Evolutionary conservation across 1,140 invertebrate genomes (phyloP).

Genomic region (Himalopsyche phryganea): DNA sequence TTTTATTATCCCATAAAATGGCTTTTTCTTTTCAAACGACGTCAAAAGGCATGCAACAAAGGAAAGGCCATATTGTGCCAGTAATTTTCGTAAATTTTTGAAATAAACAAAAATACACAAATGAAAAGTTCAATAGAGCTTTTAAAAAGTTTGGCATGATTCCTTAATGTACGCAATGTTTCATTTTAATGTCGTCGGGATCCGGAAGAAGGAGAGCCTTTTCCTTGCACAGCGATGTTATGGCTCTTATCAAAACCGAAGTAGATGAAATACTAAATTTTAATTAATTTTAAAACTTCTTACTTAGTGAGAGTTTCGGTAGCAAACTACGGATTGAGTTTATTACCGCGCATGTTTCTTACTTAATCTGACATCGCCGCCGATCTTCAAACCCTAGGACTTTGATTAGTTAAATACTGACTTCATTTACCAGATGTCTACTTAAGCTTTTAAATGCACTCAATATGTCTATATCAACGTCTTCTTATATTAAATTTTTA

Average conservation of each 20-base stretch:
- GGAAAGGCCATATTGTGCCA: too few species aligned
- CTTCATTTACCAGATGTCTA: too few species aligned
- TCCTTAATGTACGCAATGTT: conserved; percentile 4
- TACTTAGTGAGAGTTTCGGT: conserved; percentile 6
- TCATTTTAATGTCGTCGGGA: conserved; percentile 6
- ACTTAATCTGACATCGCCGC: conserved; percentile 8
- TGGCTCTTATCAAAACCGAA: conserved; percentile 4
- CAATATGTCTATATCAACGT: too few species aligned
- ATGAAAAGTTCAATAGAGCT: conserved; percentile 7
- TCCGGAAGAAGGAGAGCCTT: background rate
- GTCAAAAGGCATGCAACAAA: too few species aligned
- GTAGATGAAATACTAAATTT: conserved; percentile 12
- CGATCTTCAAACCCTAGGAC: background rate
- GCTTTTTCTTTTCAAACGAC: too few species aligned
- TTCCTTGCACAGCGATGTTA: background rate
- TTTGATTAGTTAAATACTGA: too few species aligned
- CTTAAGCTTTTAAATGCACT: too few species aligned
- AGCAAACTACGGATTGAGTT: conserved; percentile 7
- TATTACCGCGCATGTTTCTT: conserved; percentile 19
- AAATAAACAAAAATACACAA: background rate
- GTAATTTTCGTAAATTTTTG: background rate
- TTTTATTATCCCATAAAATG: too few species aligned
- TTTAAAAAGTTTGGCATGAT: conserved; percentile 7
- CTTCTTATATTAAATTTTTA: too few species aligned
- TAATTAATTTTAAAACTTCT: conserved; percentile 22